Evolutionary conservation across 2,888 invertebrate species (phyloP).

Genomic region (Hemicrepidius hirtus): DNA sequence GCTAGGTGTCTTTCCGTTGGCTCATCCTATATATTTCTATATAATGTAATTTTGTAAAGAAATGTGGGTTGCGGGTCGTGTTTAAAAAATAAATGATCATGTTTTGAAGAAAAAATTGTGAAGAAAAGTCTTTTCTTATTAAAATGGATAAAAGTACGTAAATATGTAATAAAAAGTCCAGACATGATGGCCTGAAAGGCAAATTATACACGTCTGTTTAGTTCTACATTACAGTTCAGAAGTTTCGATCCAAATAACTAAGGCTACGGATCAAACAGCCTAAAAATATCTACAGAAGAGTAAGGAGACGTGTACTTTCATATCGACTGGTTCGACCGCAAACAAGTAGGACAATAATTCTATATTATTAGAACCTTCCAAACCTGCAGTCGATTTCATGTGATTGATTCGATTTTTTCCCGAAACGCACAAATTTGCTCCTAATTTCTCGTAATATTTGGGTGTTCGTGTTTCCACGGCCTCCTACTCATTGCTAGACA

Average conservation of each 20-base stretch:
- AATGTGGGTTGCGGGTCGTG: no score
- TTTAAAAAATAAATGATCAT: no score
- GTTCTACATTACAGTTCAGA: constrained; percentile 13
- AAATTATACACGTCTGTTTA: background rate
- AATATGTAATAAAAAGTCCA: background rate
- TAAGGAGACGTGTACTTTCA: constrained; percentile 8
- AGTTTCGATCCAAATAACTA: constrained; percentile 6
- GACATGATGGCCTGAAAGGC: background rate
- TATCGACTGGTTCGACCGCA: constrained; percentile 5
- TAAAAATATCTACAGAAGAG: constrained; percentile 16
- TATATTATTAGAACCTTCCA: constrained; percentile 6
- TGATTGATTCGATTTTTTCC: constrained; percentile 24
- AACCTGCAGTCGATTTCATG: constrained; percentile 20
- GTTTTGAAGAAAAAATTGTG: no score
- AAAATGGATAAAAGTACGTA: no score
- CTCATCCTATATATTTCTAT: no score
- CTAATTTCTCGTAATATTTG: constrained; percentile 44
- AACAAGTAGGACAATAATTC: constrained; percentile 11
- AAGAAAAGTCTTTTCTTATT: no score
- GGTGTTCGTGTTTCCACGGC: constrained; percentile 44
- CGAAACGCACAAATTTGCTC: constrained; percentile 13
- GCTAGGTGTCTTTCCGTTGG: no score
- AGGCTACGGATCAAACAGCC: constrained; percentile 9
- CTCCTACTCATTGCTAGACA: constrained; percentile 48
- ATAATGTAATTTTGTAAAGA: no score